Evolutionary conservation across 2,888 invertebrate species (phyloP).

Genomic region (Drosophila siamana): DNA sequence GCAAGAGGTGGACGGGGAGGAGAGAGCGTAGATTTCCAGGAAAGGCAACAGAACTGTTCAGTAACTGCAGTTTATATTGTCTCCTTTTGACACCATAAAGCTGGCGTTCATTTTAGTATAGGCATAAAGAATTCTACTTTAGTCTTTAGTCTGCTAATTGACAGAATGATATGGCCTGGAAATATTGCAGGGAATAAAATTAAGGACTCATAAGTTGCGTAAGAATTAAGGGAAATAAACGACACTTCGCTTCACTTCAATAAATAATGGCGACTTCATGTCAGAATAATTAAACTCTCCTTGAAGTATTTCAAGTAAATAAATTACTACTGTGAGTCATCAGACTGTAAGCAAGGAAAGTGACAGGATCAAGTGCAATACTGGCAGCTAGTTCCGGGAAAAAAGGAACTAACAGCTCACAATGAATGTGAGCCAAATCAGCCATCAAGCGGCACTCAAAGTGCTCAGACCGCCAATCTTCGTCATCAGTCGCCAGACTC

Average conservation of each 20-base stretch:
- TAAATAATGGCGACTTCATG: no score
- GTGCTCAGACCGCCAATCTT: neutral
- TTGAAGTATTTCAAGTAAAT: no score
- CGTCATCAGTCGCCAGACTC: neutral
- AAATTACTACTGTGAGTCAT: no score
- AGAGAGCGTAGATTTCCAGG: neutral
- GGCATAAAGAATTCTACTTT: neutral
- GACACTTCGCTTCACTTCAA: no score
- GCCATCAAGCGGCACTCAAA: neutral
- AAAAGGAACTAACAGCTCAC: slow-evolving; percentile 17
- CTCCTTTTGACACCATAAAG: no score
- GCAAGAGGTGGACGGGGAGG: neutral
- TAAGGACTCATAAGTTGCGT: no score
- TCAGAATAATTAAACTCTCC: no score
- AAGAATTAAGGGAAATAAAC: no score
- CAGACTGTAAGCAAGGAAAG: no score
- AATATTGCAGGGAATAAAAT: no score
- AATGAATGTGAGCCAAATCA: slow-evolving; percentile 5
- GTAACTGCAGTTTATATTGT: neutral
- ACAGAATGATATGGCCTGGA: no score
- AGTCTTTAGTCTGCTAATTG: no score
- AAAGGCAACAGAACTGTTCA: neutral
- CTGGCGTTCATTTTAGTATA: neutral
- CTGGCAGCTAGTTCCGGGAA: neutral
- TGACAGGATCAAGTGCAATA: neutral